phyloP scores from a whole-genome alignment of 2,113 vertebrate species.

The Helogale parvula region DNA sequence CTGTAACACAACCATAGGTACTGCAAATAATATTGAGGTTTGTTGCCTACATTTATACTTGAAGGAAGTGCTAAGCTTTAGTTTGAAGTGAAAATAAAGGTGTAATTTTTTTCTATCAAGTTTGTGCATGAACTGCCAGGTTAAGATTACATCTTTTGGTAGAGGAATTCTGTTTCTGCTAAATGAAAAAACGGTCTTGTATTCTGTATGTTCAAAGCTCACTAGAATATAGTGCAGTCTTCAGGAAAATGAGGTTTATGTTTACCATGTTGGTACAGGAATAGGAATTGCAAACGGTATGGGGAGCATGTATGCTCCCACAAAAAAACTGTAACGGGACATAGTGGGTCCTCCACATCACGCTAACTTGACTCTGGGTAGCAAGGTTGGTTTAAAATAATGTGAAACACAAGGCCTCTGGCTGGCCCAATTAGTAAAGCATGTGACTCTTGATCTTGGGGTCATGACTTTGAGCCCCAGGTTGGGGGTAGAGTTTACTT shows the following conservation, averaged over 20 bases:
- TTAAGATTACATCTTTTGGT: background rate
- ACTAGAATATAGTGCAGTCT: background rate
- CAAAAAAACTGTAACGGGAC: background rate
- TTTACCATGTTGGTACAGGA: background rate
- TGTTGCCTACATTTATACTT: background rate
- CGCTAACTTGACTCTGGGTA: background rate
- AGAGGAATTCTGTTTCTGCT: background rate
- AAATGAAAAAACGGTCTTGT: background rate
- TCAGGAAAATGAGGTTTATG: background rate
- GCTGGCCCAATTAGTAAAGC: background rate
- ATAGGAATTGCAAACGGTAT: background rate
- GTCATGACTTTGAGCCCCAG: background rate
- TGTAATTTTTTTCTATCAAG: background rate
- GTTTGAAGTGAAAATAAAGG: background rate
- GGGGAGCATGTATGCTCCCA: background rate
- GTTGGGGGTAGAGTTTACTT: background rate
- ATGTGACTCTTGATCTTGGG: background rate
- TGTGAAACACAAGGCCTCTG: background rate
- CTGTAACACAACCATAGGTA: background rate
- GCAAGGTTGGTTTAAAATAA: background rate
- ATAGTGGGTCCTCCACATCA: background rate
- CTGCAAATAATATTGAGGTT: background rate
- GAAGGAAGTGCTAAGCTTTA: background rate
- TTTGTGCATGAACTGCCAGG: background rate
- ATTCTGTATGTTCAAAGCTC: background rate